Evolutionary conservation across 1,140 invertebrate genomes (phyloP), one percentile per base, ranked within the genome.

Genomic region (Daktulosphaira vitifoliae): DNA sequence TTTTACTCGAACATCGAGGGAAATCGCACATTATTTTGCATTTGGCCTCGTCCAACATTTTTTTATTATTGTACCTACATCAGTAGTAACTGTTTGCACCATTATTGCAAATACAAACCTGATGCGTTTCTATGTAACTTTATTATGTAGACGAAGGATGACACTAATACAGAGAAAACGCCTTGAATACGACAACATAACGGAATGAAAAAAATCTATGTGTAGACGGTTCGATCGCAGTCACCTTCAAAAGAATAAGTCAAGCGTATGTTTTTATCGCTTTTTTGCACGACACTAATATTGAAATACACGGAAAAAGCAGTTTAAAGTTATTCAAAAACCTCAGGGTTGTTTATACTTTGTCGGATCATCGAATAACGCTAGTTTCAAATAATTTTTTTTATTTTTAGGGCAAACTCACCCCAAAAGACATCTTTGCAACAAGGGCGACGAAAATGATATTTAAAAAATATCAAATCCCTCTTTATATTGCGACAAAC

Each of bases 401-500:
- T 44, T 33, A 11, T 33, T 62, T 48, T 25, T 13, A 39, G 42
- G 42, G 25, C 42, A 42, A 48, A 48, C 56, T 29, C 42, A 62
- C 56, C 56, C 56, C 56, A 62, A 48, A 62, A 25, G 42, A 62
- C 56, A 62, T 38, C 46, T 62, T 62, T 62, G 42, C 42, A 62
- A 48, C 26, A 22, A 48, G 56, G 56, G 56, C 46, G 56, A 11
- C 26, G 56, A 62, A 62, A 59, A 62, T 62, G 42, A 62, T 62
- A 62, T 62, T 62, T 62, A 62, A 62, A 48, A 62, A 62, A 62
- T 62, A 62, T 62, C 42, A 59, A 59, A 33, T 33, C 42, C 56
- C 56, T 46, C 25, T 62, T 46, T 62, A 33, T 33, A 33, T 46
- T 62, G 39, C 25, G 29, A 20, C 42, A 62, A 62, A 46, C 56